Base-by-base conservation (phyloP, 2,113 vertebrate genomes). In the Osmerus mordax region DNA sequence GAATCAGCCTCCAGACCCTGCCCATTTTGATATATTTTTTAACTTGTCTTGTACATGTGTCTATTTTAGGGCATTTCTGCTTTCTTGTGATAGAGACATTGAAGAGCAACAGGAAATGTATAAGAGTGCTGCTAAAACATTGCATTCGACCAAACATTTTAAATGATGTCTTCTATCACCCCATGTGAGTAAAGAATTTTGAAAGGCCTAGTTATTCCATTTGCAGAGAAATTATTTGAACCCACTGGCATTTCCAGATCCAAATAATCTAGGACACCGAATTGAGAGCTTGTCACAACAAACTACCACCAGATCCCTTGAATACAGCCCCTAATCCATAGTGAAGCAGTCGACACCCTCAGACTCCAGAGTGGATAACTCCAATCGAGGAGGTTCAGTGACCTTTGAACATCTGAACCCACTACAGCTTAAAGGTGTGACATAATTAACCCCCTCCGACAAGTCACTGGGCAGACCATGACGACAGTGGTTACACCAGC, bases 401-500 rank as follows among this genome's bases (percentile, higher is more conserved):
- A 64, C 61, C 23, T 64, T 64, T 36, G 25, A 64, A 64, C 29
- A 47, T 47, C 15, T 16, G 61, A 36, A 21, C 28, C 28, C 25
- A 32, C 32, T 64, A 29, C 25, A 36, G 16, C 25, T 36, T 4
- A 32, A 36, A 3, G 5, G 7, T 64, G 32, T 64, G 3, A 28
- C 29, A 9, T 29, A 28, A 18, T 18, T 64, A 7, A 28, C 29
- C 62, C 29, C 62, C 16, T 64, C 62, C n/a, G 5, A 25, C 62
- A 21, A 16, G 23, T 47, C 0, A 36, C 58, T 62, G 54, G 3
- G 82, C 23, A 66, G 21, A 53, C 25, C 58, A 63, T 74, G 66
- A 74, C 69, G 47, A 69, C 55, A 61, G 28, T 51, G 63, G 32
- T 56, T 58, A 62, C 23, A 53, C 61, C 54, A 54, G n/a, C 8